Conservation (phyloP, 1,140 invertebrate genomes). For the Antheraea mylitta region DNA sequence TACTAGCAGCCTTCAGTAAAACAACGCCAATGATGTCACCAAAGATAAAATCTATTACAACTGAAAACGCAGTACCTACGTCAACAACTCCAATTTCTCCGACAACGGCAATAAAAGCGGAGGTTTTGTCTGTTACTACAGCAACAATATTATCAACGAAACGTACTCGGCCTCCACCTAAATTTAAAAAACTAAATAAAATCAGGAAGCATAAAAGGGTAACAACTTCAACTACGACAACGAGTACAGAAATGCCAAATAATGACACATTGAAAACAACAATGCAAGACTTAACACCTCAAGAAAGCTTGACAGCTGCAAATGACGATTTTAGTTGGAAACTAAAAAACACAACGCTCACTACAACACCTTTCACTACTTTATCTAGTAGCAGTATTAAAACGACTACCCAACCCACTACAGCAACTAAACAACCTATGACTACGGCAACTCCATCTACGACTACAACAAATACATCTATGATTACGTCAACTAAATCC, state of each 20-base stretch:
- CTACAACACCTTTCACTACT: constrained; percentile 18
- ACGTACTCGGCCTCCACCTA: constrained; percentile 67
- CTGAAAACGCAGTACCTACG: constrained; percentile 15
- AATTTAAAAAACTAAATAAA: constrained; percentile 60
- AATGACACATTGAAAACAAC: constrained; percentile 31
- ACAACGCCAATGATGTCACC: constrained; percentile 53
- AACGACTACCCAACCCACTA: constrained; percentile 17
- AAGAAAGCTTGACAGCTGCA: constrained; percentile 50
- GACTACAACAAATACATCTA: constrained; percentile 10
- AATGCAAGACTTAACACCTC: constrained; percentile 43
- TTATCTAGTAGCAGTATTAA: constrained; percentile 7
- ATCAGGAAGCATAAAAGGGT: constrained; percentile 65
- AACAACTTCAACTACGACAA: constrained; percentile 40
- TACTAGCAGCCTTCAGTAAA: constrained; percentile 59
- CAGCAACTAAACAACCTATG: constrained; percentile 28
- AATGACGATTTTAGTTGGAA: constrained; percentile 30
- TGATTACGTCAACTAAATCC: constrained; percentile 11
- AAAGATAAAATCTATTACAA: constrained; percentile 26
- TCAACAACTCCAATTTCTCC: not conserved
- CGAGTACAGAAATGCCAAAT: constrained; percentile 38
- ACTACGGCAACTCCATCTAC: constrained; percentile 20
- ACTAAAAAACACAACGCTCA: constrained; percentile 18
- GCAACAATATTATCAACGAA: constrained; percentile 47
- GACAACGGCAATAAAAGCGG: not conserved
- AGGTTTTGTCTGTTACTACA: constrained; percentile 30